Evolutionary conservation across 2,888 invertebrate species (phyloP).

Genomic region (Perdita meconis): DNA sequence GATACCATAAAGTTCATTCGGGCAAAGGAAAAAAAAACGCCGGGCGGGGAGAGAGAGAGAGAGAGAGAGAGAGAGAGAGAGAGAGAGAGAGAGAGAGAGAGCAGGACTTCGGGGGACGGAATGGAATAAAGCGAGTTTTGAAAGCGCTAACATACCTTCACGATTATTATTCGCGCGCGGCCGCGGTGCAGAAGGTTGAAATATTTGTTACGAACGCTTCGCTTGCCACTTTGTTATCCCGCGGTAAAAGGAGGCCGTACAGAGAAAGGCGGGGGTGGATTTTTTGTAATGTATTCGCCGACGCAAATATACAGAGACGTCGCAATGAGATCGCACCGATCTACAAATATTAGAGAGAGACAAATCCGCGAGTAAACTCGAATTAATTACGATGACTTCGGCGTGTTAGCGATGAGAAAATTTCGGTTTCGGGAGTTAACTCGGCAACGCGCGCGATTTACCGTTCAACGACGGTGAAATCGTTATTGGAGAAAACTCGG

Average conservation of each 20-base stretch:
- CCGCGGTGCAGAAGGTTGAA: conserved; percentile 3
- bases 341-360: neutral
- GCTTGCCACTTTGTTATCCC: no score
- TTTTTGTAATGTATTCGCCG: neutral
- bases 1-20: conserved; percentile 28
- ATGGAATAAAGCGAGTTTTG: conserved; percentile 4
- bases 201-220: conserved; percentile 15
- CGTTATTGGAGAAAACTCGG: conserved; percentile 40
- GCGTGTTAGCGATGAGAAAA: conserved; percentile 17
- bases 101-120: neutral
- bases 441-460: conserved; percentile 37
- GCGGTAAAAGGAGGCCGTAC: no score
- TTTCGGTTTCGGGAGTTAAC: neutral
- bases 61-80: conserved; percentile 7
- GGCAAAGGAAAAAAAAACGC: neutral
- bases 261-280: neutral
- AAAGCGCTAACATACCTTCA: conserved; percentile 7
- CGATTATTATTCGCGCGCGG: conserved; percentile 22
- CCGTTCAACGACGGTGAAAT: conserved; percentile 29
- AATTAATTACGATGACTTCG: conserved; percentile 8
- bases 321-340: neutral
- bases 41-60: neutral
- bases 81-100: no score
- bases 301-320: neutral
- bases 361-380: neutral